Conservation (phyloP, 2,888 invertebrate species). For the Blomia tropicalis region DNA sequence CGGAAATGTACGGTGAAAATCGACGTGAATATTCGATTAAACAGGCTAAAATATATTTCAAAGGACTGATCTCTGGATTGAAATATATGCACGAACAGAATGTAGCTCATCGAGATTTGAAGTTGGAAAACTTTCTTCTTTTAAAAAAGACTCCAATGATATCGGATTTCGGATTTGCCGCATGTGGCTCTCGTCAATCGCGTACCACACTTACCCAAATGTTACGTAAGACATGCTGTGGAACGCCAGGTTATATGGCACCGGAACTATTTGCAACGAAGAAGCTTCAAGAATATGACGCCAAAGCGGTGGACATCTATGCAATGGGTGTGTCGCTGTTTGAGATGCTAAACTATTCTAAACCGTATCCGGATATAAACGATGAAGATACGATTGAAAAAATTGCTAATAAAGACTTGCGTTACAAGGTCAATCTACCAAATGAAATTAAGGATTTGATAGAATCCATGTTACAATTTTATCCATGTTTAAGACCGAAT, state of each 20-base stretch:
- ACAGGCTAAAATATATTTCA: not conserved
- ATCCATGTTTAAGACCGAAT: too few species aligned
- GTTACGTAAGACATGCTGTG: not conserved
- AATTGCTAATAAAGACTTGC: not conserved
- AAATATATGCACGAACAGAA: not conserved
- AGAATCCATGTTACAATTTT: too few species aligned
- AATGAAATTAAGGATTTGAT: too few species aligned
- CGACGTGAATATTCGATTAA: not conserved
- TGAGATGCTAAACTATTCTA: not conserved
- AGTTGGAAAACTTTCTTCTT: not conserved
- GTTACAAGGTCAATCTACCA: too few species aligned
- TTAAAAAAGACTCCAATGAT: not conserved
- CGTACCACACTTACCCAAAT: not conserved
- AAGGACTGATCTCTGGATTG: not conserved
- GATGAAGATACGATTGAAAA: not conserved
- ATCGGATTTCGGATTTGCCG: not conserved
- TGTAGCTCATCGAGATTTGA: not conserved
- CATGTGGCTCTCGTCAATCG: not conserved
- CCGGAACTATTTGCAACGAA: not conserved
- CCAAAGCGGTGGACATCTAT: not conserved
- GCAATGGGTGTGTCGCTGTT: not conserved
- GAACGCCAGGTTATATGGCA: not conserved
- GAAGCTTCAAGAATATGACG: not conserved
- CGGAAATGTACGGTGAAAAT: not conserved
- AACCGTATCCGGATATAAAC: not conserved